A percentile compares a stretch with the other conserved stretches of the same genome.
phyloP scores from a whole-genome alignment of 2,888 invertebrate species.

The Teinopalpus imperialis region DNA sequence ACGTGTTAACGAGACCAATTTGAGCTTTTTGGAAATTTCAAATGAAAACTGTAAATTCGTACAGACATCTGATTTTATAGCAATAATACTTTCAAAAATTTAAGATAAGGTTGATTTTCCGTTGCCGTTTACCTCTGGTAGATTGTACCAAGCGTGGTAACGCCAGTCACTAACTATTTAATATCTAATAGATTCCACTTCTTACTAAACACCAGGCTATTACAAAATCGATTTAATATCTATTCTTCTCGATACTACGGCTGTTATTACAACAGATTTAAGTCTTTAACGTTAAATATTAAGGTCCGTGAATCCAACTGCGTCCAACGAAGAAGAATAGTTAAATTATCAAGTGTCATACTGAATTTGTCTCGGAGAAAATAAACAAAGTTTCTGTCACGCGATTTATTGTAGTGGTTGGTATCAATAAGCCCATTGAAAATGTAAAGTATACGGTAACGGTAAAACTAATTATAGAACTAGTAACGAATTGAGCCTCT shows the following conservation, averaged over 20 bases:
- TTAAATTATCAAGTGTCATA: constrained; percentile 14
- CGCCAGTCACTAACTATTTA: not conserved
- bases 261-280: not conserved
- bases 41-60: constrained; percentile 42
- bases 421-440: constrained; percentile 55
- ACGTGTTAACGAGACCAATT: constrained; percentile 74
- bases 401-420: constrained; percentile 47
- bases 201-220: constrained; percentile 6
- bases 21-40: constrained; percentile 53
- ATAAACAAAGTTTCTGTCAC: constrained; percentile 59
- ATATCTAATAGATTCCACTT: constrained; percentile 4
- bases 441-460: constrained; percentile 64
- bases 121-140: not conserved
- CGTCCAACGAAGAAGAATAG: constrained; percentile 4
- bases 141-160: constrained; percentile 9
- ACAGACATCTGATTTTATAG: constrained; percentile 26
- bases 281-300: not conserved
- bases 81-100: not conserved
- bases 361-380: constrained; percentile 36
- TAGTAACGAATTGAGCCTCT: constrained; percentile 67
- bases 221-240: constrained; percentile 2
- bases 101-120: not conserved
- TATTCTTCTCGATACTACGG: constrained; percentile 9
- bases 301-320: not conserved
- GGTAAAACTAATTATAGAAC: constrained; percentile 74